Base-by-base conservation (phyloP, 1,140 invertebrate species). In the Hyles euphorbiae region DNA sequence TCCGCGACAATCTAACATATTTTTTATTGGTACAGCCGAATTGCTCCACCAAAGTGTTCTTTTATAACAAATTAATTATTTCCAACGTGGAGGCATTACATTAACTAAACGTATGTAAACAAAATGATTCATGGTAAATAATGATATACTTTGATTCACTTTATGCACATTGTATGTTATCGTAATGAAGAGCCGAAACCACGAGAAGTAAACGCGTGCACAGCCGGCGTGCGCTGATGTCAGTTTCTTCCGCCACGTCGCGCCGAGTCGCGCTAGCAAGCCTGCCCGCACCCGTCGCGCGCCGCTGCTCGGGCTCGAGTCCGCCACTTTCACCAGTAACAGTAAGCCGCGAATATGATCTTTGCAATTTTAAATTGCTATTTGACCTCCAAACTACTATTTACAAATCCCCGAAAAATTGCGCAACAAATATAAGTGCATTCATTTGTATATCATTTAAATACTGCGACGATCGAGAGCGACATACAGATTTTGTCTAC, bases 301-400 rank as follows among this genome's bases (percentile, higher is more conserved):
- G 79, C 76, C 83, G 81, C 69, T 83, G 83, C 81, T 75, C 70
- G 78, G 81, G 71, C 77, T 81, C 73, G 76, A 82, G 74, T 78
- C 81, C 67, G 80, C 81, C 78, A 88, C 85, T 88, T 88, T 88
- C 85, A 88, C 85, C 85, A 62, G 74, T 71, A 72, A 74, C 68
- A 34, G 54, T 47, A 34, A 52, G 36, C 53, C 40, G 71, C 72
- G 68, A 78, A 64, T 67, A 72, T 59, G 64, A 80, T 75, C 64
- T 68, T 80, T 63, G 65, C 58, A 55, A 70, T 76, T 77, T 79
- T 71, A 72, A 74, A 72, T 64, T 57, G 74, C 72, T 69, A 70
- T 74, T 74, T 80, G 81, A 85, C 81, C 83, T 71, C 70, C 63
- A 44, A 47, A 59, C 5, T 5, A 47, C 5, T 5, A 48, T 11